Evolutionary conservation across 2,797 vertebrate species (phyloP), one percentile per base, ranked within the genome.

Genomic region (Benthosema pterotum): DNA sequence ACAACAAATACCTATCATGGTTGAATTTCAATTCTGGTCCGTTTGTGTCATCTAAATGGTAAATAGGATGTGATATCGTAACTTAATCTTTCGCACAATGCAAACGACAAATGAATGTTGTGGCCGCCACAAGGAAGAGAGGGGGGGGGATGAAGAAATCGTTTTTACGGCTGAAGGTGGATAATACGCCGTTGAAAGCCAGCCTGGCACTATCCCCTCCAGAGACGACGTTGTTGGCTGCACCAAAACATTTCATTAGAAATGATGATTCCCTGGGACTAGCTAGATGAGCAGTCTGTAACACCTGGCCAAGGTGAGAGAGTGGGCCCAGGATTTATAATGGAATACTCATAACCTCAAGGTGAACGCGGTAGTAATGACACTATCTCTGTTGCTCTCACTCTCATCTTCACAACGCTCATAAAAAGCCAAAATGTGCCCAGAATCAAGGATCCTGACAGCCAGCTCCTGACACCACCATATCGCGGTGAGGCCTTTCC

Each of bases 231-330:
- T n/a, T n/a, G n/a, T n/a, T n/a, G 1, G 55, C 60, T 51, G 55
- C 19, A 43, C 42, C 42, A 67, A n/a, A 80, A 78, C 72, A 70
- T 81, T 83, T 79, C 60, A 77, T 53, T 25, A 70, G 74, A 82
- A 63, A 59, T 67, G 77, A 18, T 42, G 42, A 67, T 66, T 75
- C 58, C 58, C 55, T 12, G 0, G 51, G 60, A 45, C 25, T n/a
- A 13, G 11, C 72, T 47, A 52, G 58, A 49, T 67, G 70, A 78
- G 61, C 73, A 42, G 60, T 74, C 68, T 62, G 73, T 51, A 32
- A 60, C 80, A 77, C 74, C 79, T 86, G 79, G 68, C 77, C 78
- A 84, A 86, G 83, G 78, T 84, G 78, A 84, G 81, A 71, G 78
- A 49, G 66, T 52, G 66, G 66, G 11, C n/a, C 51, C 7, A 11